Percentiles rank a stretch among this genome's conserved stretches.
Evolutionary conservation across 2,888 invertebrate genomes (phyloP).

Genomic region (Eupithecia pulchellata): DNA sequence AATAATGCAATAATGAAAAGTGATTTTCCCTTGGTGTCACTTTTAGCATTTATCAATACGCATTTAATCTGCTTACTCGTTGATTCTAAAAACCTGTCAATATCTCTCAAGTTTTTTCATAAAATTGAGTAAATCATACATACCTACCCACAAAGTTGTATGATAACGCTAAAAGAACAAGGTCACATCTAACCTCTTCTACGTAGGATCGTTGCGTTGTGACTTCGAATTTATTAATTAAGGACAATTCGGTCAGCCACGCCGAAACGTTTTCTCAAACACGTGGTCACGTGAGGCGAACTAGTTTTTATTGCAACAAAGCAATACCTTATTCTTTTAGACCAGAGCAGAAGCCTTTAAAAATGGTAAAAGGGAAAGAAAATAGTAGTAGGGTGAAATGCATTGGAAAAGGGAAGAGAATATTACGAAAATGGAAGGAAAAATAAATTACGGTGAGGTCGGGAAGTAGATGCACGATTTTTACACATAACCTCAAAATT

Average conservation of each 20-base stretch:
- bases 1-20: not conserved
- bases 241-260: not conserved
- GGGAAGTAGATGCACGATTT: too few species aligned
- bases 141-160: not conserved
- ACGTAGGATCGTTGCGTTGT: not conserved
- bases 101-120: not conserved
- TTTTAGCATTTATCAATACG: not conserved
- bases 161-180: not conserved
- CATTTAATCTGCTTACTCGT: not conserved
- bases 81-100: not conserved
- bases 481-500: too few species aligned
- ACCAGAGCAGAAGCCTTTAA: too few species aligned
- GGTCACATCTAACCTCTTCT: not conserved
- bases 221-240: slow-evolving; percentile 8
- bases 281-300: slow-evolving; percentile 1
- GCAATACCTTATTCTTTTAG: not conserved
- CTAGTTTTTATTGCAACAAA: slow-evolving; percentile 2
- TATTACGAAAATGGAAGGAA: too few species aligned
- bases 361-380: too few species aligned
- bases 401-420: too few species aligned
- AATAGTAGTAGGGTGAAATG: too few species aligned
- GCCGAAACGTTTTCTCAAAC: slow-evolving; percentile 10
- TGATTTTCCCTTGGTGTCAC: not conserved
- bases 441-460: too few species aligned
- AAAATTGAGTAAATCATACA: not conserved